Evolutionary conservation across 2,888 invertebrate genomes (phyloP).

Genomic region (Caenorhabditis uteleia): DNA sequence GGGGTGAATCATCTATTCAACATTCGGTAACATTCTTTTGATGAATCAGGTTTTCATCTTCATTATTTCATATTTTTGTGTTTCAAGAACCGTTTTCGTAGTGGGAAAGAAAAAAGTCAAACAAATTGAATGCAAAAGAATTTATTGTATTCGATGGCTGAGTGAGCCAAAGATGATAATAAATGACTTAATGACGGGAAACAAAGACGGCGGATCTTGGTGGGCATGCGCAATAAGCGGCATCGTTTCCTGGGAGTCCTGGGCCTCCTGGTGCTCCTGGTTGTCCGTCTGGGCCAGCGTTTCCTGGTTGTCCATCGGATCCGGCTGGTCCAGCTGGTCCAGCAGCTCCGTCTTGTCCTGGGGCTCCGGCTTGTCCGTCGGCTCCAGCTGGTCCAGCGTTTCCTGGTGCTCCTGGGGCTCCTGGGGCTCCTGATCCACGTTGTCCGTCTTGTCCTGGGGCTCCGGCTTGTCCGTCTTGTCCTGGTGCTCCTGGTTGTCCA

Average conservation of each 20-base stretch:
- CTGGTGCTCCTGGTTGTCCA: conserved; percentile 55
- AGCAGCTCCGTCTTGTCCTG: conserved; percentile 44
- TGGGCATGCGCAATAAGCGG: conserved; percentile 55
- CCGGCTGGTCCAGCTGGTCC: conserved; percentile 54
- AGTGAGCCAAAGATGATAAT: conserved; percentile 13
- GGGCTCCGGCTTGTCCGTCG: conserved; percentile 40
- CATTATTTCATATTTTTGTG: too few species aligned
- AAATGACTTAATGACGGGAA: conserved; percentile 33
- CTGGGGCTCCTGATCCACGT: conserved; percentile 37
- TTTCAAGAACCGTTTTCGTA: too few species aligned
- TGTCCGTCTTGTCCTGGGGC: conserved; percentile 50
- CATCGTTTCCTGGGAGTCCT: conserved; percentile 46
- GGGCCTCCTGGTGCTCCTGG: conserved; percentile 38
- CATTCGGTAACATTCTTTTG: too few species aligned
- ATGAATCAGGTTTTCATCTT: too few species aligned
- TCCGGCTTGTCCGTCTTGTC: conserved; percentile 51
- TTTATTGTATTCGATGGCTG: conserved; percentile 20
- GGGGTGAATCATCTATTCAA: too few species aligned
- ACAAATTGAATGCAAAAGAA: conserved; percentile 16
- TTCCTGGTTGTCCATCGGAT: conserved; percentile 30
- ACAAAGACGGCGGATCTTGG: conserved; percentile 46
- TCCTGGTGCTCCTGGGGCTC: conserved; percentile 53
- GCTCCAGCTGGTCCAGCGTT: conserved; percentile 49
- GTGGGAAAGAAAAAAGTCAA: too few species aligned
- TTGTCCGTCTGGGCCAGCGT: conserved; percentile 39